Evolutionary conservation across 2,888 invertebrate genomes (phyloP).

Genomic region (Neelides folsomi): DNA sequence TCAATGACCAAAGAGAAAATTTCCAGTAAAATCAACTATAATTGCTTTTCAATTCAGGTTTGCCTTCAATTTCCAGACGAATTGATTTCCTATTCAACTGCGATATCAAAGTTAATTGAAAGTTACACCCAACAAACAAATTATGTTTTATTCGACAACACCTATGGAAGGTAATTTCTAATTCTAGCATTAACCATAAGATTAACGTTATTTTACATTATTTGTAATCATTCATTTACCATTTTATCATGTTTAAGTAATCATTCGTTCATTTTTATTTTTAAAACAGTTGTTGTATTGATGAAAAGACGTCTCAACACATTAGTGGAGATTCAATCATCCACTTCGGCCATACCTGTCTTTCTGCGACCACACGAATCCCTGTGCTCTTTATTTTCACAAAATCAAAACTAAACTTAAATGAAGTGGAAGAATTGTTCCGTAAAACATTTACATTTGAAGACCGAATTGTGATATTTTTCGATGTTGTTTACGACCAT

Average conservation of each 20-base stretch:
- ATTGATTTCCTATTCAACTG: constrained; percentile 53
- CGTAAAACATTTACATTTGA: constrained; percentile 26
- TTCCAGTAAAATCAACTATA: constrained; percentile 7
- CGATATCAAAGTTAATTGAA: constrained; percentile 48
- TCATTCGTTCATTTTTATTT: neutral
- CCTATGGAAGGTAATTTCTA: constrained; percentile 60
- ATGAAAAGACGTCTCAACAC: constrained; percentile 80
- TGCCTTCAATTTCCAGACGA: constrained; percentile 86
- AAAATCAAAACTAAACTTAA: constrained; percentile 46
- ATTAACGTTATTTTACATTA: neutral
- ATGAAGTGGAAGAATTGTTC: constrained; percentile 29
- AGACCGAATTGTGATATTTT: constrained; percentile 36
- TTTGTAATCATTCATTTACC: neutral
- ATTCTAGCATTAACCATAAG: neutral
- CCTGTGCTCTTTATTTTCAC: constrained; percentile 64
- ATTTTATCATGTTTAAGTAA: neutral
- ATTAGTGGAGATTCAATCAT: constrained; percentile 69
- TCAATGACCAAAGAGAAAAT: no score
- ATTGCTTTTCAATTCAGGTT: constrained; percentile 46
- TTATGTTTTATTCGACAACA: constrained; percentile 77
- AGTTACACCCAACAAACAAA: constrained; percentile 46
- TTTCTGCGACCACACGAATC: constrained; percentile 56
- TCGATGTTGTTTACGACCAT: constrained; percentile 38
- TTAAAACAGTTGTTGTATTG: constrained; percentile 64
- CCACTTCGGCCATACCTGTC: constrained; percentile 83